Evolutionary conservation across 2,797 vertebrate species (phyloP).

Genomic region (Trachops cirrhosus): DNA sequence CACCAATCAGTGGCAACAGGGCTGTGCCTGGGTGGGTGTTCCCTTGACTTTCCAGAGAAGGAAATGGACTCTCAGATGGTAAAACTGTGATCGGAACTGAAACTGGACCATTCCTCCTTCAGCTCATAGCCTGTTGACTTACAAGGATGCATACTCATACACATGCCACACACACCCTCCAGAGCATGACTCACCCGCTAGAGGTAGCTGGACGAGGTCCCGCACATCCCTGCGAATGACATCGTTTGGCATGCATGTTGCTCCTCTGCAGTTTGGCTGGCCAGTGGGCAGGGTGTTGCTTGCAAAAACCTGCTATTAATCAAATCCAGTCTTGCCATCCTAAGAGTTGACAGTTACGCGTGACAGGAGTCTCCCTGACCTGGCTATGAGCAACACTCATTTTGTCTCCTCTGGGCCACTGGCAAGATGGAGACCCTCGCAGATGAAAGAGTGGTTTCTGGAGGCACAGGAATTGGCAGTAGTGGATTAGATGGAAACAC

Average conservation of each 20-base stretch:
- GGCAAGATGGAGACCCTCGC: background rate
- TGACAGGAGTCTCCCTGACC: slow-evolving; percentile 21
- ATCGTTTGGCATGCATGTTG: background rate
- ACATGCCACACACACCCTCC: background rate
- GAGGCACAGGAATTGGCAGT: background rate
- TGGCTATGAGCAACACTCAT: background rate
- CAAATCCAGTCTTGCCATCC: slow-evolving; percentile 50
- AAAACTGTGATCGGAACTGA: background rate
- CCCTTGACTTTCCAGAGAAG: slow-evolving; percentile 14
- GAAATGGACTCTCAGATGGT: slow-evolving; percentile 29
- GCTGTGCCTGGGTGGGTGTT: background rate
- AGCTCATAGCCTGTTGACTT: background rate
- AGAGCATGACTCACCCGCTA: background rate
- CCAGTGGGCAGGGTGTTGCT: background rate
- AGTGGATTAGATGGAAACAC: background rate
- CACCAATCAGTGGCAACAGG: background rate
- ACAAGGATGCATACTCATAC: background rate
- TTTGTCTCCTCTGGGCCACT: background rate
- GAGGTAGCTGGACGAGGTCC: background rate
- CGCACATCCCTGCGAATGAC: background rate
- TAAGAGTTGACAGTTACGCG: background rate
- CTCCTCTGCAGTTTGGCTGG: background rate
- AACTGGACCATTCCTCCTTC: background rate
- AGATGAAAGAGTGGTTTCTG: background rate
- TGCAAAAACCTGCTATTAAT: slow-evolving; percentile 62